Percentiles rank a stretch among this genome's conserved stretches.
Conservation (phyloP, 2,113 vertebrate species). For the Serranochromis macrocephalus region DNA sequence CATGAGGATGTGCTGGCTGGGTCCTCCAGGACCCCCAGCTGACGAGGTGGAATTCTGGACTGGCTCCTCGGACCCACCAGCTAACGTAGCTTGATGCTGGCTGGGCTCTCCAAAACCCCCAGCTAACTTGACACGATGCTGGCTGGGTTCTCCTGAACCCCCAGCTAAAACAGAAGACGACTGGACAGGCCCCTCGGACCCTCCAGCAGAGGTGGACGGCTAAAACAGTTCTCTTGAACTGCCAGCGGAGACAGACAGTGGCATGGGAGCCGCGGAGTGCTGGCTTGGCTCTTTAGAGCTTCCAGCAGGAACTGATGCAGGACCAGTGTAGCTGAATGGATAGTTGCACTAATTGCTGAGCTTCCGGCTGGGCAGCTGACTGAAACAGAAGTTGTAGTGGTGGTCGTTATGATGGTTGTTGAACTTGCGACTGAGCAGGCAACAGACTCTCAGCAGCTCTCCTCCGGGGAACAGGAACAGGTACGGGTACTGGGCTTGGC, state of each 20-base stretch:
- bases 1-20: background rate
- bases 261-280: background rate
- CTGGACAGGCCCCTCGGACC: background rate
- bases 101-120: background rate
- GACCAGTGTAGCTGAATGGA: background rate
- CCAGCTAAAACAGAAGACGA: background rate
- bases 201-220: accelerated
- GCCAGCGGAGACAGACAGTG: background rate
- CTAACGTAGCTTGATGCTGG: too few relatives aligned
- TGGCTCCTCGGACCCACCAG: too few relatives aligned
- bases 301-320: background rate
- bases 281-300: background rate
- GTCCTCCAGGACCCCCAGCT: background rate
- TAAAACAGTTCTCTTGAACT: background rate
- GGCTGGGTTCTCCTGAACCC: background rate
- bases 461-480: background rate
- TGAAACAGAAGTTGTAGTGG: background rate
- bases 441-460: background rate
- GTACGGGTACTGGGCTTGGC: background rate
- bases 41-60: too few relatives aligned
- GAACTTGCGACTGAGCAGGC: background rate
- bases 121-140: background rate
- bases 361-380: background rate
- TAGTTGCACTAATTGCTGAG: background rate
- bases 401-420: background rate